phyloP scores from a whole-genome alignment of 2,888 invertebrate genomes.

The Scaeva pyrastri region DNA sequence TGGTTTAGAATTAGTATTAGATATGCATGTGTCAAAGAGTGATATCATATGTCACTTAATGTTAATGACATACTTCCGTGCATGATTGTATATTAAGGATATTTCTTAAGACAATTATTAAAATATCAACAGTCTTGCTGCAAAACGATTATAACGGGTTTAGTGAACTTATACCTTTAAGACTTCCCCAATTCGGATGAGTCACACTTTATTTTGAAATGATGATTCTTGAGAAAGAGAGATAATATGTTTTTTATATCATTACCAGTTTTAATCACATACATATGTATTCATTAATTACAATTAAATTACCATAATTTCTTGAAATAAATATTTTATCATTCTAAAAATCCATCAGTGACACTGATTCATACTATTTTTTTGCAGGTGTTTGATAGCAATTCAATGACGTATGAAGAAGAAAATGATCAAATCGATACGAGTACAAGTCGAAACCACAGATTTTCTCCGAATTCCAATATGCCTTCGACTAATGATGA shows the following conservation, averaged over 20 bases:
- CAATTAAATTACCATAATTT: conserved; percentile 35
- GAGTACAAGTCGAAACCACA: conserved; percentile 46
- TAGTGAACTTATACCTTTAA: background rate
- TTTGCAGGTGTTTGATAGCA: conserved; percentile 55
- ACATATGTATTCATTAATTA: conserved; percentile 64
- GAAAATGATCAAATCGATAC: conserved; percentile 49
- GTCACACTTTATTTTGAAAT: background rate
- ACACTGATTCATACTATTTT: conserved; percentile 41
- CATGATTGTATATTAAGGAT: no score
- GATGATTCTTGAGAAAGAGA: conserved; percentile 12
- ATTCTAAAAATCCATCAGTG: conserved; percentile 2
- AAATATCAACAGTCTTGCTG: background rate
- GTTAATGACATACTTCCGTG: no score
- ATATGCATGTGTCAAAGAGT: no score
- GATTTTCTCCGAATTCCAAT: conserved; percentile 63
- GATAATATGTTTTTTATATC: conserved; percentile 3
- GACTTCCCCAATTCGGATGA: background rate
- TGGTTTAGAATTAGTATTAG: no score
- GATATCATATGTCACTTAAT: no score
- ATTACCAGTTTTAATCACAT: conserved; percentile 17
- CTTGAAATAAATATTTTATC: conserved; percentile 30
- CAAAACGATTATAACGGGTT: background rate
- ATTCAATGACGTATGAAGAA: conserved; percentile 61
- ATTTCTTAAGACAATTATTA: background rate
- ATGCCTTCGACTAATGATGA: conserved; percentile 44